Evolutionary conservation across 37 sponge, comb jelly and placozoan genomes (phyloP).

Genomic region (Hexactinellida sp.): DNA sequence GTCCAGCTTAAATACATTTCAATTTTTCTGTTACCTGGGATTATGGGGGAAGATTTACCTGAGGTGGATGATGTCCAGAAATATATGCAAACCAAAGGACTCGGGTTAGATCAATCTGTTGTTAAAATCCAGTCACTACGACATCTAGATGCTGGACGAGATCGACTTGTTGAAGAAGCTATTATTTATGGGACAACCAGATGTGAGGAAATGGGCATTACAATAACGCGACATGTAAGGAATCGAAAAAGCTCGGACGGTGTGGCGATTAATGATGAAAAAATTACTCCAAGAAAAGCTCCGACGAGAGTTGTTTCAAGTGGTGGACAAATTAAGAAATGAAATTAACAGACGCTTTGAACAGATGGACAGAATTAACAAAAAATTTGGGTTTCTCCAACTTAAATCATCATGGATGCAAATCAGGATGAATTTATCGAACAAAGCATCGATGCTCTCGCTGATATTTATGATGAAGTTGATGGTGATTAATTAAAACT

Average conservation of each 20-base stretch:
- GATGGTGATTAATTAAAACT: background rate
- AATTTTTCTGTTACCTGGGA: background rate
- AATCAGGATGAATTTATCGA: background rate
- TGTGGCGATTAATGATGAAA: background rate
- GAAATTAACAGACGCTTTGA: background rate
- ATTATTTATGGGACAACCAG: background rate
- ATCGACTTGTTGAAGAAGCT: background rate
- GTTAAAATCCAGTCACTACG: background rate
- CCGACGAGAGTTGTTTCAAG: background rate
- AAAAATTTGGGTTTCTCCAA: background rate
- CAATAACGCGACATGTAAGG: background rate
- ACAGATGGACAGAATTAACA: background rate
- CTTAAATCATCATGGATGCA: background rate
- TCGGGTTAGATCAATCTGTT: background rate
- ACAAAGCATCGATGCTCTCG: background rate
- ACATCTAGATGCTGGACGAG: background rate
- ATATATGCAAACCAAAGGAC: background rate
- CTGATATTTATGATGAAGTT: background rate
- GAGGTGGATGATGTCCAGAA: conserved; percentile 12
- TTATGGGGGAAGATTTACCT: background rate
- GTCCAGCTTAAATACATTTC: background rate
- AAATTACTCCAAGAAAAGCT: background rate
- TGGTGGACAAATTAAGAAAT: background rate
- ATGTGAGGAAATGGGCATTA: background rate
- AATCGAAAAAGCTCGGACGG: background rate